Conservation (phyloP, 2,113 vertebrate genomes). For the Progne subis region DNA sequence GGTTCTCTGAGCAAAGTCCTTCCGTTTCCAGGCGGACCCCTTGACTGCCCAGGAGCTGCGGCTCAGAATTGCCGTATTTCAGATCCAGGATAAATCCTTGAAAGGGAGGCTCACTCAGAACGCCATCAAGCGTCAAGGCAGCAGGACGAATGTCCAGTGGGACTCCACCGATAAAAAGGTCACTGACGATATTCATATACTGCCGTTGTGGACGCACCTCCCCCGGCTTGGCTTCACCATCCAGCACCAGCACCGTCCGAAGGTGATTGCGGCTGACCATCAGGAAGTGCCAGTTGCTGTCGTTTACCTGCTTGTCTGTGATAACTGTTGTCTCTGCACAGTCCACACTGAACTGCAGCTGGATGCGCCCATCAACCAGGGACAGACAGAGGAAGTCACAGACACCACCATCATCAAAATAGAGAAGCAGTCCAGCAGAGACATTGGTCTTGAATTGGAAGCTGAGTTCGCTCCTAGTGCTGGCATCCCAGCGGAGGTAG, state of each 20-base stretch:
- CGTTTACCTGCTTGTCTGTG: conserved; percentile 86
- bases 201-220: conserved; percentile 89
- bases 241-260: conserved; percentile 85
- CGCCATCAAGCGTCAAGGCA: conserved; percentile 86
- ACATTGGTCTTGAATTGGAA: conserved; percentile 94
- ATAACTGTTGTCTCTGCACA: conserved; percentile 87
- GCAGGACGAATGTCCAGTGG: conserved; percentile 87
- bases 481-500: conserved; percentile 95
- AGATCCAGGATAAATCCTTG: conserved; percentile 92
- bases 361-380: conserved; percentile 84
- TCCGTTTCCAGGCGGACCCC: conserved; percentile 88
- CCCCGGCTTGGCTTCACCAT: conserved; percentile 82
- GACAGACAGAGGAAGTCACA: conserved; percentile 93
- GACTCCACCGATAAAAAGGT: conserved; percentile 93
- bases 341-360: conserved; percentile 91
- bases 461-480: conserved; percentile 90
- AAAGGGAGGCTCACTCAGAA: conserved; percentile 84
- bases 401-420: conserved; percentile 93
- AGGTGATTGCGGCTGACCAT: conserved; percentile 88
- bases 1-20: conserved; percentile 90
- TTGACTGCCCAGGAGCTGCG: conserved; percentile 87
- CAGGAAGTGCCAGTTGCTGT: conserved; percentile 93
- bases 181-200: conserved; percentile 94
- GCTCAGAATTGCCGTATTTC: conserved; percentile 89
- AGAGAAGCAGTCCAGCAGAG: conserved; percentile 89